Evolutionary conservation across 2,113 vertebrate species (phyloP).

Genomic region (Oplegnathus fasciatus): DNA sequence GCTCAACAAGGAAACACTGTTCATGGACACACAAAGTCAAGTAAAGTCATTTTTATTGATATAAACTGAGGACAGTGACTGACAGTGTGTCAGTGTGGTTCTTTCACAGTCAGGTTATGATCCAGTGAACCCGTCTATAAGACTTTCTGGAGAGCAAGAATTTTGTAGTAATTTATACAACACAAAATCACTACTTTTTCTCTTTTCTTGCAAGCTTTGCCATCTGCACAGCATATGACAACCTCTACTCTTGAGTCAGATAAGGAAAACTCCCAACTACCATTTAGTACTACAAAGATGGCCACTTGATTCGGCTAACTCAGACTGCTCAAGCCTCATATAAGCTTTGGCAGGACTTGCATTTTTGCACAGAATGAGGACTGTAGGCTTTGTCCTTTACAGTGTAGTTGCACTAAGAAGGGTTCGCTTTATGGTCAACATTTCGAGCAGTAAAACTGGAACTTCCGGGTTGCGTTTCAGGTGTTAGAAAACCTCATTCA

Average conservation of each 20-base stretch:
- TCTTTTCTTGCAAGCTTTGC: background rate
- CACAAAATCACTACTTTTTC: background rate
- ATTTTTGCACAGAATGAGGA: background rate
- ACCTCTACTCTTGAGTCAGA: background rate
- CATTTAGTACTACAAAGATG: background rate
- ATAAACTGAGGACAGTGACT: too few species aligned
- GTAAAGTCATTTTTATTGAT: too few species aligned
- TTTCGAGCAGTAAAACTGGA: conserved; percentile 1
- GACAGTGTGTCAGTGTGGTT: too few species aligned
- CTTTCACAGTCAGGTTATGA: background rate
- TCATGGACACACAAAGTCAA: too few species aligned
- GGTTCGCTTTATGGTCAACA: background rate
- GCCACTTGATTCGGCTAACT: background rate
- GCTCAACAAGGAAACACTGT: too few species aligned
- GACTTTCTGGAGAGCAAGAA: background rate
- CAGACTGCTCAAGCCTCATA: background rate
- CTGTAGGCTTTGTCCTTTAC: too few species aligned
- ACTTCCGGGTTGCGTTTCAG: background rate
- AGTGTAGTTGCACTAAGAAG: too few species aligned
- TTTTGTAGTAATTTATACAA: background rate
- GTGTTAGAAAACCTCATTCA: background rate
- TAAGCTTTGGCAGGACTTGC: background rate
- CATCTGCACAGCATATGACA: background rate
- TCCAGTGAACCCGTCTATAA: background rate
- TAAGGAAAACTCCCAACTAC: background rate